Evolutionary conservation across 2,888 invertebrate genomes (phyloP), one percentile per base, ranked within the genome.

Genomic region (Crepidodera aurea): DNA sequence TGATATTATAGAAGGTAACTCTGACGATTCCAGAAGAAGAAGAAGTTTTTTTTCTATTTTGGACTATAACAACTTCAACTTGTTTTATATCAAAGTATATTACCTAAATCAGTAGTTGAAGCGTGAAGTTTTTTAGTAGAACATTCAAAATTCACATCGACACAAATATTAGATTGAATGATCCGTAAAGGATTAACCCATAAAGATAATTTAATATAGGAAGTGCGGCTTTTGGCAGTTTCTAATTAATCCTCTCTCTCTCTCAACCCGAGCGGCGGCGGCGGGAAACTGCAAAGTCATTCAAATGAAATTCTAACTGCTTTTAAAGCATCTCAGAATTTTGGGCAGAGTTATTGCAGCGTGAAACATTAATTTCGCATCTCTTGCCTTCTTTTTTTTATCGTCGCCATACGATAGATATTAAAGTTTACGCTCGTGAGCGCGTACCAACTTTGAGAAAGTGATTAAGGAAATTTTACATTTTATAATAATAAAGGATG

Each of bases 261-360:
- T 7, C 8, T 22, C 46, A 18, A 1, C 10, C 18, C 29, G 10
- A 27, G 10, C 13, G 18, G 12, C 13, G 25, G 34, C 44, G 46
- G 57, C 48, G 32, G 57, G 48, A 57, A 57, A 57, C 57, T 57
- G 57, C 57, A 57, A 57, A 57, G 50, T 55, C 60, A 61, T 55
- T 54, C 42, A 34, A 55, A 55, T 27, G 55, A 55, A 61, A 55
- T 55, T 60, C 46, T 37, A 60, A 58, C 60, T 66, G 63, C 66
- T 66, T 60, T 53, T 54, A 50, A 61, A 56, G 60, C 66, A 48
- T 56, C 53, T 56, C 54, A 51, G 57, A 65, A 48, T 62, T 42
- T 53, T 18, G 42, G 37, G 39, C 44, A 27, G 27, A 62, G 53
- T 61, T 64, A 58, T 60, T 60, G 44, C 48, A 60, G 64, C 54